Percentiles rank a stretch among this genome's conserved stretches.
Evolutionary conservation across 2,113 vertebrate genomes (phyloP).

Genomic region (Bujurquina vittata): DNA sequence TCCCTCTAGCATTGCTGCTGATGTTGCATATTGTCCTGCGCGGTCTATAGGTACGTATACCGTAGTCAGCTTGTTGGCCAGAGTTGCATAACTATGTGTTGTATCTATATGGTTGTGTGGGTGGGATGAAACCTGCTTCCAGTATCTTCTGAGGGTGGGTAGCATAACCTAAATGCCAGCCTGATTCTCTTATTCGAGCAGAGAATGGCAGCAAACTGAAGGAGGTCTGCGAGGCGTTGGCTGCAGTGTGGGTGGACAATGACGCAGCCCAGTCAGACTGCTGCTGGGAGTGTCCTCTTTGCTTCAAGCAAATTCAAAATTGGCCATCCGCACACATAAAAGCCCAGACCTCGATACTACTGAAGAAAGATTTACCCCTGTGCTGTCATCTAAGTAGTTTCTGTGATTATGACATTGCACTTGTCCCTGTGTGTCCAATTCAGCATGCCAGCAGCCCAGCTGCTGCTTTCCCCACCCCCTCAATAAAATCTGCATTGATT

Average conservation of each 20-base stretch:
- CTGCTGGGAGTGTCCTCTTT: slow-evolving; percentile 59
- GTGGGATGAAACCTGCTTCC: background rate
- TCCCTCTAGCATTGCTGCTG: background rate
- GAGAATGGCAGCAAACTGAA: slow-evolving; percentile 22
- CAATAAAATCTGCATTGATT: slow-evolving; percentile 46
- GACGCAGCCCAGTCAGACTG: slow-evolving; percentile 65
- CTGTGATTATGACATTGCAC: slow-evolving; percentile 26
- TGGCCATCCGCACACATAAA: slow-evolving; percentile 26
- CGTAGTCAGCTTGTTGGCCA: background rate
- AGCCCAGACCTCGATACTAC: slow-evolving; percentile 5
- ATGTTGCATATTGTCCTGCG: background rate
- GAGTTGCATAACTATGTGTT: background rate
- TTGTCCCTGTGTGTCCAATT: slow-evolving; percentile 19
- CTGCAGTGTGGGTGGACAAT: slow-evolving; percentile 53
- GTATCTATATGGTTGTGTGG: slow-evolving; percentile 4
- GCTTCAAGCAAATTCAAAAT: slow-evolving; percentile 33
- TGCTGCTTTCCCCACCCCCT: slow-evolving; percentile 50
- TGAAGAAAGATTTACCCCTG: background rate
- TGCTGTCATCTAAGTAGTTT: slow-evolving; percentile 34
- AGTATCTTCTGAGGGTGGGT: slow-evolving; percentile 8
- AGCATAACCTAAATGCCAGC: background rate
- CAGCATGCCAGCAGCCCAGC: slow-evolving; percentile 44
- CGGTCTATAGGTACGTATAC: background rate
- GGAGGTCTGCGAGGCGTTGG: slow-evolving; percentile 49
- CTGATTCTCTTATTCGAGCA: slow-evolving; percentile 21